Evolutionary conservation across 2,113 vertebrate species (phyloP).

Genomic region (Percina caprodes): DNA sequence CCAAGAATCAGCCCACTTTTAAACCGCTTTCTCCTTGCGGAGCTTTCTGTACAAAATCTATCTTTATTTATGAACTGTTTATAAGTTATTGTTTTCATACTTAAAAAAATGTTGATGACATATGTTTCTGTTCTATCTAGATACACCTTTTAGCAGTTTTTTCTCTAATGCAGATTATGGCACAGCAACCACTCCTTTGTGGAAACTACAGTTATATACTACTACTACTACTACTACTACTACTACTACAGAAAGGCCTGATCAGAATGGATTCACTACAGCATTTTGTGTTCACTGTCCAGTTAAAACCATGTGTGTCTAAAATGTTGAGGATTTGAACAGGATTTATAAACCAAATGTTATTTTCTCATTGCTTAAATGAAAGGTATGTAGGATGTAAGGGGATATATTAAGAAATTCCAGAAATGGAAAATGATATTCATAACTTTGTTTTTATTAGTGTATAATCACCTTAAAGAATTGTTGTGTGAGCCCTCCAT

Average conservation of each 20-base stretch:
- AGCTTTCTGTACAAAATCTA: not conserved
- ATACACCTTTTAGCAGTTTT: not conserved
- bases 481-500: no score
- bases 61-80: constrained; percentile 19
- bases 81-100: not conserved
- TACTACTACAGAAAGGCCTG: not conserved
- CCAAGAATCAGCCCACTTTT: constrained; percentile 8
- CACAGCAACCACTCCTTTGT: not conserved
- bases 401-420: no score
- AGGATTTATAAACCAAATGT: not conserved
- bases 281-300: not conserved
- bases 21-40: not conserved
- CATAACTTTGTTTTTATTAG: no score
- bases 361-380: not conserved
- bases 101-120: not conserved
- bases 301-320: not conserved
- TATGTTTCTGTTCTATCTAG: not conserved
- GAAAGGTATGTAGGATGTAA: no score
- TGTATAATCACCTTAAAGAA: no score
- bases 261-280: not conserved
- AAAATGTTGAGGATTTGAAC: not conserved
- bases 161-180: not conserved
- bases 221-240: no score
- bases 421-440: no score
- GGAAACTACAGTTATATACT: not conserved